Percentiles rank a stretch among this genome's conserved stretches.
These are phyloP conservation scores for Muntiacus muntjak DNA, from an alignment of 2,113 vertebrate genomes.

Conservation along the genomic window DNA sequence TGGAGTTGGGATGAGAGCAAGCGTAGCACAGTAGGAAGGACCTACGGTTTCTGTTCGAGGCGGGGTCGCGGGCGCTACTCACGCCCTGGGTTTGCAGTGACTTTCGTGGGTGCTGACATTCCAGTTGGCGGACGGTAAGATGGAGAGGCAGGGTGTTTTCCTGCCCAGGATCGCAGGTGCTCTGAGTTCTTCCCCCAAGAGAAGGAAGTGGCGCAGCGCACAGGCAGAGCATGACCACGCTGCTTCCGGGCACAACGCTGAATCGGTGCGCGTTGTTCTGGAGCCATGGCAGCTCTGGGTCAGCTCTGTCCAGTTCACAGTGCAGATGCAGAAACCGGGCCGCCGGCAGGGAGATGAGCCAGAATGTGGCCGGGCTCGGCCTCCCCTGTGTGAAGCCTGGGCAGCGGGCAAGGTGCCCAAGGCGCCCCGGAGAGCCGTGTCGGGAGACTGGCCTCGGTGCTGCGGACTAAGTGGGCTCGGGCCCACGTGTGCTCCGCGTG, in stretches of 20 bases:
- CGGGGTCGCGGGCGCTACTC: rapidly evolving
- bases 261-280: rapidly evolving
- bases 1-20: neutral
- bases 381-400: rapidly evolving
- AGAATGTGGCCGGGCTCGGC: neutral
- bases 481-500: rapidly evolving
- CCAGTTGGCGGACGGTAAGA: rapidly evolving
- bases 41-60: neutral
- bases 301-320: rapidly evolving
- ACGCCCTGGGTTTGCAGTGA: neutral
- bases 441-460: neutral
- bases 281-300: neutral
- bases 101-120: rapidly evolving
- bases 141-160: neutral
- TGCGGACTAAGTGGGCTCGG: rapidly evolving
- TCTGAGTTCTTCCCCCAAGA: neutral
- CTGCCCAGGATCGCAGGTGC: neutral
- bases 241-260: neutral
- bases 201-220: too few species aligned
- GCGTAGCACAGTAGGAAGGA: rapidly evolving
- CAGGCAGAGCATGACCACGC: neutral
- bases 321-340: neutral
- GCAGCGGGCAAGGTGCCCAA: neutral
- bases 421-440: neutral
- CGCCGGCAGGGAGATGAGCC: neutral